phyloP scores from a whole-genome alignment of 2,113 vertebrate genomes.

The Grantiella picta region DNA sequence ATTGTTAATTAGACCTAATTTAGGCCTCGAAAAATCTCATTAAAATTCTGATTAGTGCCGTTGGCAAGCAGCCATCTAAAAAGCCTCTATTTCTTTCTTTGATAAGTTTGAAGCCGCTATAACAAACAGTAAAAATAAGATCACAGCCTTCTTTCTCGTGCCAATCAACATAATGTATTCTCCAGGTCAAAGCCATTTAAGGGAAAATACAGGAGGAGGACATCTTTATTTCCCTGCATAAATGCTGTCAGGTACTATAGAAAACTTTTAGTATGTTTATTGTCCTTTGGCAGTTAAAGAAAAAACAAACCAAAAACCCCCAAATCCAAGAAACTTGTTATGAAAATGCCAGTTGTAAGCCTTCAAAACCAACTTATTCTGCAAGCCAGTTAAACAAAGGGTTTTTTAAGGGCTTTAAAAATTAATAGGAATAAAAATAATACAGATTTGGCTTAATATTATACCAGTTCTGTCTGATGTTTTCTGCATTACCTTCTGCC shows the following conservation, averaged over 20 bases:
- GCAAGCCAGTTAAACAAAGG: neutral
- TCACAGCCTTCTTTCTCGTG: neutral
- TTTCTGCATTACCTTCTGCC: neutral
- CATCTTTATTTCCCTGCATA: neutral
- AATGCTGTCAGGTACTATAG: neutral
- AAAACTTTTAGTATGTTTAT: neutral
- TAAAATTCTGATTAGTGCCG: constrained; percentile 67
- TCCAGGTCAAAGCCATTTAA: constrained; percentile 38
- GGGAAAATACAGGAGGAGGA: neutral
- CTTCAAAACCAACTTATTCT: neutral
- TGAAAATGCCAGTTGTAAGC: neutral
- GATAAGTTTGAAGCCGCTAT: constrained; percentile 52
- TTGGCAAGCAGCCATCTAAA: constrained; percentile 62
- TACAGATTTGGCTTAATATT: neutral
- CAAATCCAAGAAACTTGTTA: neutral
- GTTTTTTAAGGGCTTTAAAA: neutral
- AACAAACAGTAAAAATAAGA: constrained; percentile 59
- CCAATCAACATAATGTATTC: constrained; percentile 36
- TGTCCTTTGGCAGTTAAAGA: neutral
- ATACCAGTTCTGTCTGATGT: neutral
- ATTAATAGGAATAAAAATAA: neutral
- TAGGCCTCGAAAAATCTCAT: constrained; percentile 65
- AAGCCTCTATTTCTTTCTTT: constrained; percentile 43
- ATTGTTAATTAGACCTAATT: constrained; percentile 71
- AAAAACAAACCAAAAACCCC: neutral